Evolutionary conservation across 2,113 vertebrate genomes (phyloP), one percentile per base, ranked within the genome.

Genomic region (Willisornis vidua): DNA sequence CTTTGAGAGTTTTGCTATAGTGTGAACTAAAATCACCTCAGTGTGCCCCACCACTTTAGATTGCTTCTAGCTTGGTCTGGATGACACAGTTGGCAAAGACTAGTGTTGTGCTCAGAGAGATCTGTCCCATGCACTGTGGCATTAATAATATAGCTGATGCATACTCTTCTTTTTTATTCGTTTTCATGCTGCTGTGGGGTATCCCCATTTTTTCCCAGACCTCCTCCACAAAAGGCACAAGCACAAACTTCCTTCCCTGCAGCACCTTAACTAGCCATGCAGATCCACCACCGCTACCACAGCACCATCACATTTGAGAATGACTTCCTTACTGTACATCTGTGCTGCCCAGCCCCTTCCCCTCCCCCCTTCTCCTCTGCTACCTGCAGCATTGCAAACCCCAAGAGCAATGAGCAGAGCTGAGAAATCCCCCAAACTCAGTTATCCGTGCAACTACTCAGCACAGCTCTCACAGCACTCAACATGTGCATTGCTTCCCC

Each of bases 381-480:
- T 94, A 31, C 71, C 83, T 95, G 80, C 73, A 84, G 52, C 26
- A 65, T 4, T 96, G 83, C 85, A 95, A 97, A 82, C 54, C 84
- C 95, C 90, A 82, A 96, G 85, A 93, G 91, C 87, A 96, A 94
- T 33, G 93, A 97, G 91, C 70, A 87, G 96, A 61, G 73, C 45
- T 89, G 87, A 98, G 96, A 98, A 98, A 97, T 97, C 77, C 96
- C 97, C 96, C 26, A 19, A 93, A 71, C 78, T 85, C 93, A 61
- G 61, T 97, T 81, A 93, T 51, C 91, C 58, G 45, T 90, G 93
- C 31, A 84, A 67, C 96, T 92, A 97, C 94, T 97, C 96, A 97
- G 96, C 94, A 84, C 12, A 71, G 81, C 73, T 95, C 61, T 89
- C 80, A 66, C 88, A 68, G 74, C 41, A 37, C 89, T 86, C 83